Conservation (phyloP, 1,140 invertebrate species). For the Glossosoma conforme region DNA sequence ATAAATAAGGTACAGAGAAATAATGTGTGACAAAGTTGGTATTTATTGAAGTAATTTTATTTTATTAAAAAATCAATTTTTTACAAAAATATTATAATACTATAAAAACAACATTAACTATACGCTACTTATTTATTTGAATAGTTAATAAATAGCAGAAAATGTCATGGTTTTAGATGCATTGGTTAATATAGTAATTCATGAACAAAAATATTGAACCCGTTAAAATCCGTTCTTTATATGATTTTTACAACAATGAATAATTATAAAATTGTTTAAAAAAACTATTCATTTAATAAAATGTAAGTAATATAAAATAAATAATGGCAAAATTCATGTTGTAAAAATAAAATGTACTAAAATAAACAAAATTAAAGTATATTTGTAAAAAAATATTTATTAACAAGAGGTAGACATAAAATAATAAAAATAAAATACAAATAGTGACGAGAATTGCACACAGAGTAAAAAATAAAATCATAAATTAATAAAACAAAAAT, state of each 20-base stretch:
- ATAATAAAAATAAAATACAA: constrained; percentile 12
- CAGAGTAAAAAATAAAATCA: constrained; percentile 8
- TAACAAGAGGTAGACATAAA: constrained; percentile 32
- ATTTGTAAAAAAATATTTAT: constrained; percentile 22
- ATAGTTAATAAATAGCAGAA: not conserved
- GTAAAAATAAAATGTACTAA: constrained; percentile 16
- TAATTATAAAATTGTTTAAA: not conserved
- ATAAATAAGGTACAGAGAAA: no score
- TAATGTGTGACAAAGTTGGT: no score
- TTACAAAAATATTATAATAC: no score
- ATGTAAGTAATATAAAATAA: not conserved
- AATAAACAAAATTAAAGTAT: constrained; percentile 33
- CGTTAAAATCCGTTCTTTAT: not conserved
- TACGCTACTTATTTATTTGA: constrained; percentile 1
- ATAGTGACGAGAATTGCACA: constrained; percentile 23
- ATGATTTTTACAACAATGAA: not conserved
- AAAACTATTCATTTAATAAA: not conserved
- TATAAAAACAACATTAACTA: no score
- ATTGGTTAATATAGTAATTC: no score
- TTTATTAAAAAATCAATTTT: no score
- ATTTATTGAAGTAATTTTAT: no score
- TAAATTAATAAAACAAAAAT: constrained; percentile 12
- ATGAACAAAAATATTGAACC: no score
- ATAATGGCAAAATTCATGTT: constrained; percentile 1
- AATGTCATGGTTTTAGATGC: no score